These are phyloP conservation scores for Caloenas nicobarica DNA, from an alignment of 2,113 vertebrate genomes.

Conservation along the genomic window DNA sequence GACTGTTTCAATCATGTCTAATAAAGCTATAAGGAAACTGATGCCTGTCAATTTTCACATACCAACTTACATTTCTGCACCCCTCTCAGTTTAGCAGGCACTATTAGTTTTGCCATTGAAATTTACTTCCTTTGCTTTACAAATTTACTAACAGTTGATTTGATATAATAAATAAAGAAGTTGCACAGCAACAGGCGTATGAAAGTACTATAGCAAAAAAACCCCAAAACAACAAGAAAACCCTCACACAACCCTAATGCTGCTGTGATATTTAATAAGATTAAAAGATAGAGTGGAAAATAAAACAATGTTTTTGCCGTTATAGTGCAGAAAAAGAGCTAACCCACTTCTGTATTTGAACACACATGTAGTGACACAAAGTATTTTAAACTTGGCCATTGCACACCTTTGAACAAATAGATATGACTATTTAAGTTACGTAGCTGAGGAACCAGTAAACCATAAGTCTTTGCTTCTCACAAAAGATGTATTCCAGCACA, in stretches of 20 bases:
- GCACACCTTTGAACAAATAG: background rate
- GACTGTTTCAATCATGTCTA: conserved; percentile 5
- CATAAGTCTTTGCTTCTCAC: background rate
- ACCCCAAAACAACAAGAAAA: too few relatives aligned
- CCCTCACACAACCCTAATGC: background rate
- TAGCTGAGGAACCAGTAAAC: background rate
- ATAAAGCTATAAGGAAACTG: background rate
- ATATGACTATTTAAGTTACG: background rate
- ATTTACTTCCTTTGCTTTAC: background rate
- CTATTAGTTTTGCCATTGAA: background rate
- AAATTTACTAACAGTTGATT: background rate
- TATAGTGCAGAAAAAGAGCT: background rate
- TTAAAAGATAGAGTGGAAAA: conserved; percentile 21
- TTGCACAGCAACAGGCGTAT: conserved; percentile 1
- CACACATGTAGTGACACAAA: background rate
- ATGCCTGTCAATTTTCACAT: background rate
- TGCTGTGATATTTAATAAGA: background rate
- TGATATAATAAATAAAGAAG: background rate
- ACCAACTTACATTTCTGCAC: background rate
- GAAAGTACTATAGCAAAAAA: background rate
- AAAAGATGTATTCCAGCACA: background rate
- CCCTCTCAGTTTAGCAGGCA: background rate
- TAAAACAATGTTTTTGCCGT: background rate
- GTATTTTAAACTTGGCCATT: background rate
- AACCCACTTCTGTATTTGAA: background rate